These are phyloP conservation scores for Phrynocephalus vlangalii DNA, from an alignment of 2,797 vertebrate genomes.

Conservation along the genomic window DNA sequence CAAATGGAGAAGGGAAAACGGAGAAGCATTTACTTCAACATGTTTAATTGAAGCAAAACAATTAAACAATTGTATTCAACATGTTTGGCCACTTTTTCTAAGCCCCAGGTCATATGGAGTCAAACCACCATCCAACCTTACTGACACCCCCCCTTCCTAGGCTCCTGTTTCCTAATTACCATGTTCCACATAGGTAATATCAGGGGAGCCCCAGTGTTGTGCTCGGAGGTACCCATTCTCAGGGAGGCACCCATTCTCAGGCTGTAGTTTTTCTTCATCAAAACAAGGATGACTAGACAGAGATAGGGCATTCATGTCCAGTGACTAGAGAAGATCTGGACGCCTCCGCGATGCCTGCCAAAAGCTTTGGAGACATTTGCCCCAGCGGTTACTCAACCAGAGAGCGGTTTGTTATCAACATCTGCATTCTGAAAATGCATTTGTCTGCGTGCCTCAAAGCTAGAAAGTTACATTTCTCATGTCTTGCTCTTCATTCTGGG, in stretches of 20 bases:
- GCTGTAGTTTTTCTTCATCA: background rate
- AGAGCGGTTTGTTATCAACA: conserved; percentile 67
- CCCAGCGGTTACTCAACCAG: conserved; percentile 69
- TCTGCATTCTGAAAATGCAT: conserved; percentile 53
- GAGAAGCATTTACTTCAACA: background rate
- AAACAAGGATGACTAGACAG: background rate
- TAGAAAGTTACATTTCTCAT: conserved; percentile 52
- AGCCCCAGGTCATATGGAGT: too few species aligned
- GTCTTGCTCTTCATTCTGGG: conserved; percentile 40
- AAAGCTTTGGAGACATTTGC: background rate
- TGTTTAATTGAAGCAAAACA: too few species aligned
- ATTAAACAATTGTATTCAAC: too few species aligned
- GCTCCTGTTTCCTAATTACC: too few species aligned
- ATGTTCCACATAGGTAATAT: background rate
- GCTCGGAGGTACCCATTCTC: background rate
- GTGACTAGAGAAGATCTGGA: background rate
- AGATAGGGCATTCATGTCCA: background rate
- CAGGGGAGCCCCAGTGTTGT: background rate
- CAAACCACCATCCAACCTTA: background rate
- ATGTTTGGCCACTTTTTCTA: too few species aligned
- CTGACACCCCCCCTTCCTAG: background rate
- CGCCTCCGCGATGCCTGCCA: conserved; percentile 59
- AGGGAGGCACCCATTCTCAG: background rate
- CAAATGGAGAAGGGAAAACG: too few species aligned
- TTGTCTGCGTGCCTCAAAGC: conserved; percentile 36